Conservation (phyloP, 2,888 invertebrate species). For the Chymomyza fuscimana region DNA sequence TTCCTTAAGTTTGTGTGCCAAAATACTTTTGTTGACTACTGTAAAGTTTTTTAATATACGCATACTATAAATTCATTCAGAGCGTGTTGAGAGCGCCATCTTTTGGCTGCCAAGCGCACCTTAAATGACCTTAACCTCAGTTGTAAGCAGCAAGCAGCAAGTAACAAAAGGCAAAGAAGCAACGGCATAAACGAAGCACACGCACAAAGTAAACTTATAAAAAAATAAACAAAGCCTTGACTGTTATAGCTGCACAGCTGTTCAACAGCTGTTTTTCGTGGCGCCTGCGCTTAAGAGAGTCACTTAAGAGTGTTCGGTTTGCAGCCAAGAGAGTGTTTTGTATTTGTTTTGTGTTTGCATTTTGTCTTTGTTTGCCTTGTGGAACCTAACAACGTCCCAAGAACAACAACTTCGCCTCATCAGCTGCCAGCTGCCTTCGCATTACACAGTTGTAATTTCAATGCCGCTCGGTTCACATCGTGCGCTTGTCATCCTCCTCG, state of each 20-base stretch:
- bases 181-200: constrained; percentile 9
- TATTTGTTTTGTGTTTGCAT: constrained; percentile 7
- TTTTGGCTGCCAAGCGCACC: constrained; percentile 39
- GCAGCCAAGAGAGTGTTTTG: constrained; percentile 31
- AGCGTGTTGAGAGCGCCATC: constrained; percentile 51
- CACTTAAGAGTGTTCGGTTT: constrained; percentile 43
- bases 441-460: constrained; percentile 28
- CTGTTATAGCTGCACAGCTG: constrained; percentile 34
- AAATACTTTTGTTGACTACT: no score
- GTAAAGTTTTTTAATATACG: no score
- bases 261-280: constrained; percentile 45
- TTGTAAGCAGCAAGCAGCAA: constrained; percentile 1
- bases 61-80: constrained; percentile 25
- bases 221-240: constrained; percentile 52
- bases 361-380: constrained; percentile 33
- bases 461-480: constrained; percentile 52
- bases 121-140: constrained; percentile 64
- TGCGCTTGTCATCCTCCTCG: constrained; percentile 22
- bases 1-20: no score
- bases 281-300: constrained; percentile 53
- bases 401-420: background rate
- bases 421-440: constrained; percentile 33
- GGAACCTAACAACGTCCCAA: constrained; percentile 1
- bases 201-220: constrained; percentile 25
- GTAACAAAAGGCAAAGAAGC: constrained; percentile 12